phyloP scores from a whole-genome alignment of 2,113 vertebrate species.

The Sterna hirundo region DNA sequence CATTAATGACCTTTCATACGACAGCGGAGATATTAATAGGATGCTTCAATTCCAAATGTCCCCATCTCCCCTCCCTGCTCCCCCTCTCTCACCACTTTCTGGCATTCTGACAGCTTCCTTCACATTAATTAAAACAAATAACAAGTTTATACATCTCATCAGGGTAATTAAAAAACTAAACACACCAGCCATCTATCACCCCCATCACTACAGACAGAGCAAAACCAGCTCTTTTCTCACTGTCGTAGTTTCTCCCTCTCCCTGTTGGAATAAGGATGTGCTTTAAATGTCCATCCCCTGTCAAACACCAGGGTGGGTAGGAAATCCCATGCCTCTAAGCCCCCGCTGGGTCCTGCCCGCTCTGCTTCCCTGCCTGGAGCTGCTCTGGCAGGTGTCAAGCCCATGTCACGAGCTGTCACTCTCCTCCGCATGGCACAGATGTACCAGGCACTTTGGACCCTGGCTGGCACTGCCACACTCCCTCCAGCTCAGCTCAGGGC shows the following conservation, averaged over 20 bases:
- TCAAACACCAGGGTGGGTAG: neutral
- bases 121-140: conserved; percentile 57
- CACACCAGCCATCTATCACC: neutral
- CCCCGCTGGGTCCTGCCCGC: neutral
- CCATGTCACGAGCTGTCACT: neutral
- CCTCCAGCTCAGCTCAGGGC: neutral
- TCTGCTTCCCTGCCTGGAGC: neutral
- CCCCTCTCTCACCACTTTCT: neutral
- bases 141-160: conserved; percentile 4
- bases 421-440: neutral
- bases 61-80: conserved; percentile 5
- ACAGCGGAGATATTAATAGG: conserved; percentile 38
- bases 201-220: neutral
- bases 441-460: neutral
- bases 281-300: neutral
- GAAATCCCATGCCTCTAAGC: neutral
- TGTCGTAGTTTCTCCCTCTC: neutral
- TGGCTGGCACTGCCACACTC: neutral
- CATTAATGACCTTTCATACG: conserved; percentile 6
- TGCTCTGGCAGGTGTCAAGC: neutral
- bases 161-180: conserved; percentile 7
- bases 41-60: conserved; percentile 18
- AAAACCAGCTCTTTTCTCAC: neutral
- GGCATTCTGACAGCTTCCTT: conserved; percentile 18
- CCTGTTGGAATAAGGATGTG: neutral